Evolutionary conservation across 2,888 invertebrate genomes (phyloP).

Genomic region (Drosophila villosipedis): DNA sequence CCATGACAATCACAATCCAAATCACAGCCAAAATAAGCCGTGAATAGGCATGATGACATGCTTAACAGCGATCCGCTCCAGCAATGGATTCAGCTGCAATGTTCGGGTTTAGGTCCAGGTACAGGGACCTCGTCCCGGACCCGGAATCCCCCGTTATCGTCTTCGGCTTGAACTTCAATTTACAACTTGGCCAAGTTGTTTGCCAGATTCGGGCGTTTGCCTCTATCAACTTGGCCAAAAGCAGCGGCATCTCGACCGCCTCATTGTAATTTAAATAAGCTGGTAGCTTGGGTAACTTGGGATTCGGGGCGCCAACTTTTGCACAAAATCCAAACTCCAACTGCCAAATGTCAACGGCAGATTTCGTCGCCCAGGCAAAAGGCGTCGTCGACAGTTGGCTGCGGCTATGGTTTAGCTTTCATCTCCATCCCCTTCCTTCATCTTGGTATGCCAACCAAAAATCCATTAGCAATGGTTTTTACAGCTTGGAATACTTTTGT

Average conservation of each 20-base stretch:
- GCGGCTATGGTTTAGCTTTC: slow-evolving; percentile 40
- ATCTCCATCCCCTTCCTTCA: background rate
- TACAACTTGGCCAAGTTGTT: slow-evolving; percentile 79
- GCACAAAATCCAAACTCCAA: slow-evolving; percentile 63
- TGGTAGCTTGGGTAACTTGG: slow-evolving; percentile 44
- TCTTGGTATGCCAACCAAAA: slow-evolving; percentile 61
- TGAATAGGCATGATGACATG: slow-evolving; percentile 57
- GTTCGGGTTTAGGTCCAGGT: background rate
- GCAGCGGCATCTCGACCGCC: slow-evolving; percentile 51
- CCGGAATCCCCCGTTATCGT: slow-evolving; percentile 13
- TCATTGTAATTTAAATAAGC: slow-evolving; percentile 80
- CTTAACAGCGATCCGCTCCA: slow-evolving; percentile 44
- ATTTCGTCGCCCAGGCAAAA: slow-evolving; percentile 68
- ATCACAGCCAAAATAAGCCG: slow-evolving; percentile 38
- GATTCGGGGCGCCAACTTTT: slow-evolving; percentile 50
- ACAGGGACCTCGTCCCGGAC: background rate
- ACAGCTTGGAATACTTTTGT: slow-evolving; percentile 77
- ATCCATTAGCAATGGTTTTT: slow-evolving; percentile 80
- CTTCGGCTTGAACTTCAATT: slow-evolving; percentile 74
- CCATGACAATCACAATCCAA: slow-evolving; percentile 42
- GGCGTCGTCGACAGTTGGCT: slow-evolving; percentile 65
- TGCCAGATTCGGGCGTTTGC: slow-evolving; percentile 45
- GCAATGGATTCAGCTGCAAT: slow-evolving; percentile 1
- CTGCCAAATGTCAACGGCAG: slow-evolving; percentile 79
- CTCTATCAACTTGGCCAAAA: slow-evolving; percentile 44